A percentile compares a stretch with the other conserved stretches of the same genome.
phyloP scores from a whole-genome alignment of 2,797 vertebrate species.

The Chiropotes sagulatus region DNA sequence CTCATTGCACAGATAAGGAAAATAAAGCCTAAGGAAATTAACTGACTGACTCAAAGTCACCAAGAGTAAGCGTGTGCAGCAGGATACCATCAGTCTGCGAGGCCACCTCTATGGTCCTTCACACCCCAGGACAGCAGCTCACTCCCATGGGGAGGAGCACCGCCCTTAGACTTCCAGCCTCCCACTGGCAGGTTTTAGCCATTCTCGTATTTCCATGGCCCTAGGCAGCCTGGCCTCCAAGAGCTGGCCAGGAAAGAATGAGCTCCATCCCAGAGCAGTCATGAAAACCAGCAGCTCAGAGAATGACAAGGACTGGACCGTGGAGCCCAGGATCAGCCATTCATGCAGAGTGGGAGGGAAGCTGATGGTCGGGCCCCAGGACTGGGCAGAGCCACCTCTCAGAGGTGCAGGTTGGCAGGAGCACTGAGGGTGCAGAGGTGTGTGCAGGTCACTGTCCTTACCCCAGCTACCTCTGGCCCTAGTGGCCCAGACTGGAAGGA shows the following conservation, averaged over 20 bases:
- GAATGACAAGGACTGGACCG: rapidly evolving
- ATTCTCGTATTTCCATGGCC: rapidly evolving
- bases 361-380: rapidly evolving
- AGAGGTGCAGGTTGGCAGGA: rapidly evolving
- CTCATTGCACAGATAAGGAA: not conserved
- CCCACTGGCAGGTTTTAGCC: not conserved
- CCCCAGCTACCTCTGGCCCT: not conserved
- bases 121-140: not conserved
- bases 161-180: not conserved
- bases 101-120: not conserved
- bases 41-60: not conserved
- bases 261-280: not conserved
- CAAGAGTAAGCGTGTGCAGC: not conserved
- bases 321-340: not conserved
- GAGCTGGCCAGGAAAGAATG: not conserved
- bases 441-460: rapidly evolving
- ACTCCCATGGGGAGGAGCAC: rapidly evolving
- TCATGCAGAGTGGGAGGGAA: not conserved
- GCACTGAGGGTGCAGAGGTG: rapidly evolving
- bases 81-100: not conserved
- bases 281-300: not conserved
- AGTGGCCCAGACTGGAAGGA: rapidly evolving
- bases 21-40: not conserved
- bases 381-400: not conserved
- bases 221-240: not conserved